Conservation (phyloP, 2,888 invertebrate genomes). For the Mythimna ferrago region DNA sequence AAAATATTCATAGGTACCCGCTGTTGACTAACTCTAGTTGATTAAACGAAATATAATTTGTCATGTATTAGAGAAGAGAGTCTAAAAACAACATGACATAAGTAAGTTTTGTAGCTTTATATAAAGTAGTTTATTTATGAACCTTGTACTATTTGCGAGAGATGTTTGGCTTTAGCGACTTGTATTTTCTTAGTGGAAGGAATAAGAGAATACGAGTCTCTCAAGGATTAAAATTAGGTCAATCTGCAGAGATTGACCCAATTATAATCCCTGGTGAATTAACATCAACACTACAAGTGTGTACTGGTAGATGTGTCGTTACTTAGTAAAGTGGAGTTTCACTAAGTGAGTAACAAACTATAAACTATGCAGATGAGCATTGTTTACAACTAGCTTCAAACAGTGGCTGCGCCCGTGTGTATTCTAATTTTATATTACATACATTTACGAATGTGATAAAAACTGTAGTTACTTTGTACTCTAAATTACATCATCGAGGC, state of each 20-base stretch:
- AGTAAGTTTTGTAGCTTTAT: background rate
- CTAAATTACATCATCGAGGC: background rate
- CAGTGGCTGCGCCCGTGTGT: background rate
- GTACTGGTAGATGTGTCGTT: conserved; percentile 3
- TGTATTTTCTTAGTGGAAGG: background rate
- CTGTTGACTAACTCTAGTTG: background rate
- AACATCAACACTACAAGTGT: conserved; percentile 14
- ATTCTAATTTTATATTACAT: background rate
- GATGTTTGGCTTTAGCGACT: conserved; percentile 12
- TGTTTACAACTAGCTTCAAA: background rate
- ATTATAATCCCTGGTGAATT: conserved; percentile 21
- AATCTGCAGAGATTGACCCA: conserved; percentile 13
- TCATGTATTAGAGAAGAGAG: background rate
- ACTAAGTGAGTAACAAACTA: conserved; percentile 1
- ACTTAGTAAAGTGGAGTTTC: conserved; percentile 5
- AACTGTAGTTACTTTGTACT: background rate
- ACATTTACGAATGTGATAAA: background rate
- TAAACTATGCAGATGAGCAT: background rate
- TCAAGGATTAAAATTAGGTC: too few relatives aligned
- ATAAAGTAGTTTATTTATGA: conserved; percentile 10
- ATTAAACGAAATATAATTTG: background rate
- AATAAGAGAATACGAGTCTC: too few relatives aligned
- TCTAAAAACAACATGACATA: conserved; percentile 9
- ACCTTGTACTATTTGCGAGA: conserved; percentile 26
- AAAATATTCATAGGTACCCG: background rate